These are phyloP conservation scores for Presbytis comata DNA, from an alignment of 2,797 vertebrate species.

Conservation along the genomic window DNA sequence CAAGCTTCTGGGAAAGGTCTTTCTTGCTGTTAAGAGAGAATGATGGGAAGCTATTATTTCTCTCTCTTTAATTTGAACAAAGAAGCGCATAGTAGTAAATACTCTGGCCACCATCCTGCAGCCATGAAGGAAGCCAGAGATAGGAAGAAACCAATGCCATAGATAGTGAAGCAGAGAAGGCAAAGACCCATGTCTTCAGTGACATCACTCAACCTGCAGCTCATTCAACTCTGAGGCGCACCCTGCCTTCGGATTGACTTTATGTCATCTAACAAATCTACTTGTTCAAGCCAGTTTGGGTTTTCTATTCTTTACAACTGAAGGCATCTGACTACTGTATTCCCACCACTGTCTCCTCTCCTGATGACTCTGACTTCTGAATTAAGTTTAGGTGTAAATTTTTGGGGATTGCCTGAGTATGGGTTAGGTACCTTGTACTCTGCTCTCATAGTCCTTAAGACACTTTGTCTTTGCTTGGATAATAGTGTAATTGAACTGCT, in stretches of 20 bases:
- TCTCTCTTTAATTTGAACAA: not conserved
- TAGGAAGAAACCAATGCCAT: rapidly evolving
- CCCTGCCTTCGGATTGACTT: not conserved
- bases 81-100: not conserved
- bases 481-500: not conserved
- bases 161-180: not conserved
- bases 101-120: not conserved
- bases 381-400: not conserved
- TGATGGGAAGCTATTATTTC: not conserved
- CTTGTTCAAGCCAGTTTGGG: not conserved
- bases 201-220: too few species aligned
- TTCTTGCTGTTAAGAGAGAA: not conserved
- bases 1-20: not conserved
- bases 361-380: not conserved
- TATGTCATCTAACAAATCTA: not conserved
- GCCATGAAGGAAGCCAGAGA: not conserved
- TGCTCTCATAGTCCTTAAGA: not conserved
- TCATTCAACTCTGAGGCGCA: not conserved
- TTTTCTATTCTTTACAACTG: not conserved
- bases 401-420: not conserved
- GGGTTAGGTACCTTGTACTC: not conserved
- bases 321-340: not conserved
- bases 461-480: rapidly evolving
- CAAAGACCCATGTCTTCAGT: not conserved
- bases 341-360: not conserved